phyloP scores from a whole-genome alignment of 2,113 vertebrate species.

The Gila orcuttii region DNA sequence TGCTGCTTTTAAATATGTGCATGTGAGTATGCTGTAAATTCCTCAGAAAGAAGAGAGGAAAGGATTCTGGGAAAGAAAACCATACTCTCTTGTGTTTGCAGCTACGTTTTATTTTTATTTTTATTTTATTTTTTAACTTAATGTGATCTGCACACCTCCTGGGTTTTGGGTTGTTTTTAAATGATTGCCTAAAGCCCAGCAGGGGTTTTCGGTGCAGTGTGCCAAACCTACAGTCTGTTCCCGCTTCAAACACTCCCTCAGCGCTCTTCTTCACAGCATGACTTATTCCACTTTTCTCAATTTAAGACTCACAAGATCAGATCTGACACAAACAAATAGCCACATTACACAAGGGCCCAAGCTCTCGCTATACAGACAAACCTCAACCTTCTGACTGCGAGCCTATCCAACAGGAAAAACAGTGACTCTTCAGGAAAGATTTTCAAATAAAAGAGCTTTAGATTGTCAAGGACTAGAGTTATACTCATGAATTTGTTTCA shows the following conservation, averaged over 20 bases:
- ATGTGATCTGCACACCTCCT: not conserved
- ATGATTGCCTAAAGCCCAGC: conserved; percentile 27
- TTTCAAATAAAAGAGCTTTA: conserved; percentile 28
- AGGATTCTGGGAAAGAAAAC: not conserved
- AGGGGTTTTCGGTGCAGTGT: not conserved
- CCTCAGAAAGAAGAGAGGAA: not conserved
- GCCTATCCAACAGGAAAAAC: not conserved
- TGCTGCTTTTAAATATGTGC: conserved; percentile 17
- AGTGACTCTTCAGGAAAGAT: not conserved
- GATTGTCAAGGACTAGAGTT: not conserved
- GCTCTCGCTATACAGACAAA: not conserved
- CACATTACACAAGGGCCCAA: conserved; percentile 13
- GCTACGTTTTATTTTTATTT: not conserved
- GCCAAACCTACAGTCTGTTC: conserved; percentile 27
- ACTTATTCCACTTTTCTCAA: conserved; percentile 14
- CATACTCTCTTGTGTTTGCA: not conserved
- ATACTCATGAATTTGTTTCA: conserved; percentile 17
- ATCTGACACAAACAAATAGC: conserved; percentile 16
- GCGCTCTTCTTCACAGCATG: conserved; percentile 3
- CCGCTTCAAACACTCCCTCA: not conserved
- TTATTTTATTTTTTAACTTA: not conserved
- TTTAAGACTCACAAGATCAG: conserved; percentile 40
- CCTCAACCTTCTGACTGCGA: not conserved
- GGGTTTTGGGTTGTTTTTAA: conserved; percentile 23
- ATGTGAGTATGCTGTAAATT: not conserved